Percentiles rank a stretch among this genome's conserved stretches.
phyloP scores from a whole-genome alignment of 1,140 invertebrate species.

The Teleopsis dalmanni region DNA sequence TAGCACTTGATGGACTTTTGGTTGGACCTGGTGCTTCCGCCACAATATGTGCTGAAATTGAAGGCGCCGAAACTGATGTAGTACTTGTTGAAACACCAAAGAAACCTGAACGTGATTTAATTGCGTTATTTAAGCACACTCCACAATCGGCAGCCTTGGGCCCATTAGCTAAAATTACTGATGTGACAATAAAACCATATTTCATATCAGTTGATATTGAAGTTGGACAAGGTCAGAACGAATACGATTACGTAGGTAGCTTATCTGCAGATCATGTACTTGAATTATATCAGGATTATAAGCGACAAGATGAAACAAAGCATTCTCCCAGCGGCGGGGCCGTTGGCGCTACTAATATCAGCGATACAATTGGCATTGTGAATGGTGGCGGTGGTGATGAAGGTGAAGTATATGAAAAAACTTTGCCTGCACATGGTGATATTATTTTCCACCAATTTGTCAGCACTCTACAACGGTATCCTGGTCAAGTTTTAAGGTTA shows the following conservation, averaged over 20 bases:
- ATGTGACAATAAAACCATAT: constrained; percentile 39
- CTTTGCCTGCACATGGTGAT: constrained; percentile 69
- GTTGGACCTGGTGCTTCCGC: constrained; percentile 47
- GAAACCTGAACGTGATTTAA: constrained; percentile 54
- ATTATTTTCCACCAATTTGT: constrained; percentile 72
- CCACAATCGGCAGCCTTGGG: constrained; percentile 24
- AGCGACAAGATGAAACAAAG: constrained; percentile 49
- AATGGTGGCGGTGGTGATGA: constrained; percentile 33
- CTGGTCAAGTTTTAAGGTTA: constrained; percentile 73
- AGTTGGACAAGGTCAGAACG: constrained; percentile 21
- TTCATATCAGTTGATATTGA: constrained; percentile 59
- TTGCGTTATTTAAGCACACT: constrained; percentile 51
- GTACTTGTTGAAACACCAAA: constrained; percentile 62
- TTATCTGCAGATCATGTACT: constrained; percentile 52
- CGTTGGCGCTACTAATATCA: constrained; percentile 19
- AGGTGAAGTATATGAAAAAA: constrained; percentile 69
- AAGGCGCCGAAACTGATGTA: constrained; percentile 59
- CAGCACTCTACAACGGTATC: constrained; percentile 63
- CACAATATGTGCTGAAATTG: constrained; percentile 60
- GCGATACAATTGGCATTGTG: no score
- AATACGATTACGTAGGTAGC: constrained; percentile 30
- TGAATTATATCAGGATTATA: constrained; percentile 57
- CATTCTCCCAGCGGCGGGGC: constrained; percentile 22
- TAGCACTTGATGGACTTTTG: constrained; percentile 4
- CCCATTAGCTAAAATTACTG: constrained; percentile 30